Evolutionary conservation across 2,113 vertebrate genomes (phyloP).

Genomic region (Cricetomys ansorgei): DNA sequence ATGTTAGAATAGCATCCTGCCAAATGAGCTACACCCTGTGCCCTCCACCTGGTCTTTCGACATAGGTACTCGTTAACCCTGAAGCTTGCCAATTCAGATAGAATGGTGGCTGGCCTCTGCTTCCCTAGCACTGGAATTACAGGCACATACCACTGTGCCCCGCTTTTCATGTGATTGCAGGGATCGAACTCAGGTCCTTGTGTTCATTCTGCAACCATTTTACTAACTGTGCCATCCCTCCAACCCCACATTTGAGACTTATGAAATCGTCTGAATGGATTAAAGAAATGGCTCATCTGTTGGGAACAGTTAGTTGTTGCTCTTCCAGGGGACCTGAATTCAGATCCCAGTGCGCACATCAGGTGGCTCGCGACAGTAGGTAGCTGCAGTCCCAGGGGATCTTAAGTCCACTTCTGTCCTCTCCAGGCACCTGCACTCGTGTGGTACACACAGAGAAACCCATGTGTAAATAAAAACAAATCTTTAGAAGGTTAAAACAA

Average conservation of each 20-base stretch:
- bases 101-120: not conserved
- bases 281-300: not conserved
- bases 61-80: not conserved
- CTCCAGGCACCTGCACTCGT: not conserved
- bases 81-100: not conserved
- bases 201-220: not conserved
- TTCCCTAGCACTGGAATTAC: not conserved
- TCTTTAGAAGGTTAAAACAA: not conserved
- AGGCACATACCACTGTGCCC: not conserved
- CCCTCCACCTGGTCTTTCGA: not conserved
- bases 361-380: not conserved
- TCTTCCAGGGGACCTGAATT: not conserved
- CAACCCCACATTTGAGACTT: not conserved
- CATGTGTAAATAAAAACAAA: not conserved
- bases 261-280: not conserved
- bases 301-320: not conserved
- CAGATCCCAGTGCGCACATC: not conserved
- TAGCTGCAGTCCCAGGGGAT: not conserved
- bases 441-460: not conserved
- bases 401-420: too few species aligned
- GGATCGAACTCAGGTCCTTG: too few species aligned
- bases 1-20: not conserved
- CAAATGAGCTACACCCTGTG: not conserved
- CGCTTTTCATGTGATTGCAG: not conserved
- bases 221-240: not conserved